Percentiles rank a stretch among this genome's conserved stretches.
phyloP scores from a whole-genome alignment of 2,113 vertebrate genomes.

The Prunella himalayana region DNA sequence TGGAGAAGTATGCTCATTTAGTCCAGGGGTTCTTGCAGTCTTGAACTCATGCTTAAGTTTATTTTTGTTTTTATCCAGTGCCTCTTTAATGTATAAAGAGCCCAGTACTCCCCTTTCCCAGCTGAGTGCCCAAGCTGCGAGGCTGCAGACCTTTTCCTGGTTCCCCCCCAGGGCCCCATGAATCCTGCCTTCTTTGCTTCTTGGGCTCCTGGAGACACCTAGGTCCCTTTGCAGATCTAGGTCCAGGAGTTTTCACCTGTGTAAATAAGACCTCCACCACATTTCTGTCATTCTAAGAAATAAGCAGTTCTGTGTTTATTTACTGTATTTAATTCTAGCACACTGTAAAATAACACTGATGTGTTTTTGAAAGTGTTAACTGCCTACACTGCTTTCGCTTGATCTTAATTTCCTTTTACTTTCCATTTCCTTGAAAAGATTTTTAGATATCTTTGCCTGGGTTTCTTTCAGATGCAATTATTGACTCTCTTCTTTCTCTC shows the following conservation, averaged over 20 bases:
- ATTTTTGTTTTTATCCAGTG: conserved; percentile 28
- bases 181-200: conserved; percentile 38
- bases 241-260: conserved; percentile 50
- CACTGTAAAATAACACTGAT: conserved; percentile 39
- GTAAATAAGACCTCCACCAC: conserved; percentile 50
- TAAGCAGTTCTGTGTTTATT: conserved; percentile 51
- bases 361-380: conserved; percentile 32
- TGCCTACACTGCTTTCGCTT: not conserved
- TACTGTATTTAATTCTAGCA: conserved; percentile 49
- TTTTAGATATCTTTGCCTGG: not conserved
- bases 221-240: conserved; percentile 23
- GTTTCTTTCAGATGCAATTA: not conserved
- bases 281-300: conserved; percentile 46
- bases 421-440: not conserved
- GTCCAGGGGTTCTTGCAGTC: not conserved
- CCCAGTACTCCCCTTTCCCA: not conserved
- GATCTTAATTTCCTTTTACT: conserved; percentile 35
- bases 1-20: not conserved
- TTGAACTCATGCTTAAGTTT: conserved; percentile 15
- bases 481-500: not conserved
- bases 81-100: conserved; percentile 11
- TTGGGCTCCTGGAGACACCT: conserved; percentile 33
- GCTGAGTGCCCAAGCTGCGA: not conserved
- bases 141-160: conserved; percentile 38
- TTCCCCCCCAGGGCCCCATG: not conserved